phyloP scores from a whole-genome alignment of 1,140 invertebrate species.

The Meloidogyne hapla region DNA sequence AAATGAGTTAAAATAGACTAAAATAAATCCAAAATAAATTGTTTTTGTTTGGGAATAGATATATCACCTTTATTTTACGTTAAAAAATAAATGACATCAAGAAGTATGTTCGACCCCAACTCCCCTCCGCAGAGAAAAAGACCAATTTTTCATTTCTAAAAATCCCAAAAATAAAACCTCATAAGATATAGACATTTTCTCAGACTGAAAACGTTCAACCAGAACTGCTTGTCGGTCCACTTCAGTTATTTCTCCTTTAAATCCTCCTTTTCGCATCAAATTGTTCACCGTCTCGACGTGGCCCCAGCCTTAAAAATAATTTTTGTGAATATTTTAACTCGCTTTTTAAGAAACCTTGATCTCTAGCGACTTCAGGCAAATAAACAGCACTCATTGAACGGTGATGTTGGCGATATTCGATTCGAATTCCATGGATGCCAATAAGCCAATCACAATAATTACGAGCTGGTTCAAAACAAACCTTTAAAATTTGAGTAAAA shows the following conservation, averaged over 20 bases:
- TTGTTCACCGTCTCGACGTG: constrained; percentile 96
- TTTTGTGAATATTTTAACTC: neutral
- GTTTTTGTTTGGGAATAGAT: too few species aligned
- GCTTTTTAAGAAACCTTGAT: constrained; percentile 77
- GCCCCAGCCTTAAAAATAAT: constrained; percentile 77
- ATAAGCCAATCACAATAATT: constrained; percentile 96
- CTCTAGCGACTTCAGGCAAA: constrained; percentile 90
- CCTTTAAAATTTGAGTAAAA: neutral
- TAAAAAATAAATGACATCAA: too few species aligned
- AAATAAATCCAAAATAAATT: too few species aligned
- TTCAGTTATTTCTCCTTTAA: constrained; percentile 83
- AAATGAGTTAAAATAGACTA: too few species aligned
- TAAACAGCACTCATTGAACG: constrained; percentile 93
- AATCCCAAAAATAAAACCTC: constrained; percentile 68
- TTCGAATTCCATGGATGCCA: constrained; percentile 93
- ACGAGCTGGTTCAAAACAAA: constrained; percentile 84
- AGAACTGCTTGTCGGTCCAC: constrained; percentile 83
- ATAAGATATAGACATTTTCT: constrained; percentile 80
- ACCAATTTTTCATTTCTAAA: neutral
- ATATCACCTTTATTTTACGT: too few species aligned
- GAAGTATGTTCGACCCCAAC: too few species aligned
- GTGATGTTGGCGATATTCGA: constrained; percentile 93
- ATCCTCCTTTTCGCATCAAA: constrained; percentile 91
- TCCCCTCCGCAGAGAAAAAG: too few species aligned
- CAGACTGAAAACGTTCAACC: constrained; percentile 88